Conservation (phyloP, 2,888 invertebrate genomes). For the Dascillus cervinus region DNA sequence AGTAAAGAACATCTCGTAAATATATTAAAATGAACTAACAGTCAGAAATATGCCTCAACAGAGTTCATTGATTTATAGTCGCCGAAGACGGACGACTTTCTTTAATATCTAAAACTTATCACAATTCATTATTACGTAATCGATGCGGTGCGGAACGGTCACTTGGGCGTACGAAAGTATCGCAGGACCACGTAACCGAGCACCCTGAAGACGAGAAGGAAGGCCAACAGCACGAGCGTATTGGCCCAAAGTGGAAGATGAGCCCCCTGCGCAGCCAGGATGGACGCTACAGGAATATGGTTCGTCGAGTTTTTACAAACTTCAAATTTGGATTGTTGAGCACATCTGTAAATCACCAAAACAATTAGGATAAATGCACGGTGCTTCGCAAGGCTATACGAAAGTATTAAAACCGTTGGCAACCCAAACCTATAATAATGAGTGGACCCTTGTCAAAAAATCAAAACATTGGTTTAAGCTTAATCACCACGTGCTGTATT, state of each 20-base stretch:
- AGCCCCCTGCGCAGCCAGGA: constrained; percentile 58
- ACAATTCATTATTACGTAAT: constrained; percentile 6
- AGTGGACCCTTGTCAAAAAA: too few relatives aligned
- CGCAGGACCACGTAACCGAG: constrained; percentile 67
- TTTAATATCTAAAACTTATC: constrained; percentile 9
- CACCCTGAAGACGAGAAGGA: constrained; percentile 62
- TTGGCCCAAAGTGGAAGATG: constrained; percentile 65
- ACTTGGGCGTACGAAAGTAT: constrained; percentile 61
- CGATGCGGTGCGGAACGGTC: constrained; percentile 26
- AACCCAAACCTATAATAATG: too few relatives aligned
- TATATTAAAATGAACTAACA: not conserved
- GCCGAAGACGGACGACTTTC: constrained; percentile 2
- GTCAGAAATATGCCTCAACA: too few relatives aligned
- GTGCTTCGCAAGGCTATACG: not conserved
- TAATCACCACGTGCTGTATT: too few relatives aligned
- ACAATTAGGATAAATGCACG: not conserved
- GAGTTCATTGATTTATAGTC: not conserved
- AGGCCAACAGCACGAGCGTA: constrained; percentile 60
- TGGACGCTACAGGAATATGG: constrained; percentile 58
- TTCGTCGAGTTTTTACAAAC: constrained; percentile 50
- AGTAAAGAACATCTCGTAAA: not conserved
- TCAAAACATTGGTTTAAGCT: too few relatives aligned
- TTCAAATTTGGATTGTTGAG: constrained; percentile 57
- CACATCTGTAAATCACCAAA: constrained; percentile 50
- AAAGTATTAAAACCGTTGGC: not conserved